Base-by-base conservation (phyloP, 2,113 vertebrate genomes). In the Nibea coibor region DNA sequence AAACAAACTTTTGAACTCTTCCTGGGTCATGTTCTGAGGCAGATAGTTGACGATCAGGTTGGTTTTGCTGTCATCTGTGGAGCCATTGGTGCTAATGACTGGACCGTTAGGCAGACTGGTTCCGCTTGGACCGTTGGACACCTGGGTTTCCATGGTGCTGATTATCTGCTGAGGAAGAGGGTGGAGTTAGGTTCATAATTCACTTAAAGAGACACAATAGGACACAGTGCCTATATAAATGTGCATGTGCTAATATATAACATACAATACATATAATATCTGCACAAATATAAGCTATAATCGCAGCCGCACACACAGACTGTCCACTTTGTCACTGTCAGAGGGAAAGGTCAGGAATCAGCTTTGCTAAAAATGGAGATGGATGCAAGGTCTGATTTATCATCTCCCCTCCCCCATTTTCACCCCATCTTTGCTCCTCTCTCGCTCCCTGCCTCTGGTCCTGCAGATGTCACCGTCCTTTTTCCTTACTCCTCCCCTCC, bases 121-220 rank as follows among this genome's bases (percentile, higher is more conserved):
- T 95, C 95, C 96, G 39, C 97, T 96, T 71, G 97, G 96, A 93
- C 97, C 95, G 73, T 97, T 97, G 94, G 96, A 97, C 95, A 97
- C 97, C 96, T 98, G 97, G 93, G 97, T 97, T 96, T 98, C 97
- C 97, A 97, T 97, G 93, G 97, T 97, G 96, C 97, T 98, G 94
- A 98, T 97, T 97, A 98, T 98, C 97, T 98, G 97, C 95, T 96
- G 95, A 93, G 96, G 87, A 93, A 93, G 95, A 95, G 88, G 93
- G 89, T 68, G 77, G 73, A 65, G 78, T 92, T 91, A 90, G 89
- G 87, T 78, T 82, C 63, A 31, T 66, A 78, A 72, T 62, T 87
- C 66, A 69, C 26, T 39, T 39, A 82, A 39, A 51, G 53, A 61
- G 42, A n/a, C 22, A 64, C 65, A 64, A 24, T 47, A 31, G 24